phyloP scores from a whole-genome alignment of 1,140 invertebrate species.

The Ceratina japonica region DNA sequence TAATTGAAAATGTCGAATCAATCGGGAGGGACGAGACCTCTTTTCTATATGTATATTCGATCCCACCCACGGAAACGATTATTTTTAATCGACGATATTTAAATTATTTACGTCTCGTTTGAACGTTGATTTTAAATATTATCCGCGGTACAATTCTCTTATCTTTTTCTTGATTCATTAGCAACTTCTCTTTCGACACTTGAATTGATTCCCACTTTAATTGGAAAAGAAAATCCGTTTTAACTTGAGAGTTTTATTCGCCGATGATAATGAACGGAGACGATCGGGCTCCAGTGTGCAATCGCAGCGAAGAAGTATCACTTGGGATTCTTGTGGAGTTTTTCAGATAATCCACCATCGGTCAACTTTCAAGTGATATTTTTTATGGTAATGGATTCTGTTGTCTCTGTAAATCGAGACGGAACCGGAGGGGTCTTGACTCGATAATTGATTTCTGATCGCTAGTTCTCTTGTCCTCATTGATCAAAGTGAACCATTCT shows the following conservation, averaged over 20 bases:
- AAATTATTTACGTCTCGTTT: too few species aligned
- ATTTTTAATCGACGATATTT: background rate
- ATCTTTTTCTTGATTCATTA: background rate
- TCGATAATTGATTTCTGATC: background rate
- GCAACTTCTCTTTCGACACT: background rate
- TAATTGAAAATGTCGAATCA: conserved; percentile 8
- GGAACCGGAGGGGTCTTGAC: background rate
- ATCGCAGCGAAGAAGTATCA: background rate
- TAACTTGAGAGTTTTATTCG: background rate
- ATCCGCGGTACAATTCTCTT: background rate
- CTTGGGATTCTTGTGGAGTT: background rate
- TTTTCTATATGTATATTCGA: background rate
- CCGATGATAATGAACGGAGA: background rate
- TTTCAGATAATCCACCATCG: background rate
- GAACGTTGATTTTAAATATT: background rate
- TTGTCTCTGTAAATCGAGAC: background rate
- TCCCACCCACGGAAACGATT: background rate
- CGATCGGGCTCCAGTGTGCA: background rate
- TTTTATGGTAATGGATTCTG: background rate
- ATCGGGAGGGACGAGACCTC: background rate
- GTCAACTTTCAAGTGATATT: background rate
- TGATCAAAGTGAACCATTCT: background rate
- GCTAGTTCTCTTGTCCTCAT: background rate
- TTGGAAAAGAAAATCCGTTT: too few species aligned
- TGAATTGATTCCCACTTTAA: background rate